Percentiles rank a stretch among this genome's conserved stretches.
phyloP scores from a whole-genome alignment of 1,140 invertebrate genomes.

The Brachionus rotundiformis region DNA sequence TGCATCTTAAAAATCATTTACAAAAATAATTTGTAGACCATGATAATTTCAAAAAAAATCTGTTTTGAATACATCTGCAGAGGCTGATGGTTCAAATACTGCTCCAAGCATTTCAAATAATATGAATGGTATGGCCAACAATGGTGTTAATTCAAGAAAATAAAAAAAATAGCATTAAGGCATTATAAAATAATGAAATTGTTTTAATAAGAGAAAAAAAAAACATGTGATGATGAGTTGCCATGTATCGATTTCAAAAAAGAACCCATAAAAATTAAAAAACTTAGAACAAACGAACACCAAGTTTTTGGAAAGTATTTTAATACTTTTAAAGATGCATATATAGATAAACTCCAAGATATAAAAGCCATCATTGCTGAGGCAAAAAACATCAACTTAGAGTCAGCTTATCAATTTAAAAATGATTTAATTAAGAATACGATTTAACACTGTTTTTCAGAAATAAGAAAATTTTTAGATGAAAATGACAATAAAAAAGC shows the following conservation, averaged over 20 bases:
- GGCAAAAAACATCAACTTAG: neutral
- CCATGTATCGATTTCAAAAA: too few species aligned
- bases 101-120: too few species aligned
- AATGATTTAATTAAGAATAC: neutral
- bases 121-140: too few species aligned
- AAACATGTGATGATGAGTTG: too few species aligned
- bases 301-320: neutral
- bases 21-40: too few species aligned
- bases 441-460: neutral
- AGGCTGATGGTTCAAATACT: too few species aligned
- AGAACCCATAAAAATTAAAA: neutral
- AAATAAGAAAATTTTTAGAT: constrained; percentile 4
- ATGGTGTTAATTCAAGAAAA: too few species aligned
- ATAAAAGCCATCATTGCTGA: neutral
- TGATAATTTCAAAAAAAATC: neutral
- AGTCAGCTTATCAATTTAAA: constrained; percentile 2
- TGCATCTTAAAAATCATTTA: too few species aligned
- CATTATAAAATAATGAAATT: too few species aligned
- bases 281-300: neutral
- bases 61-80: too few species aligned
- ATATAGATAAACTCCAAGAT: neutral
- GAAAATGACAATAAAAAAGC: neutral
- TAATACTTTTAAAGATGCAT: neutral
- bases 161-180: too few species aligned
- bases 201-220: too few species aligned